Evolutionary conservation across 2,888 invertebrate species (phyloP).

Genomic region (Drosophila seclusa): DNA sequence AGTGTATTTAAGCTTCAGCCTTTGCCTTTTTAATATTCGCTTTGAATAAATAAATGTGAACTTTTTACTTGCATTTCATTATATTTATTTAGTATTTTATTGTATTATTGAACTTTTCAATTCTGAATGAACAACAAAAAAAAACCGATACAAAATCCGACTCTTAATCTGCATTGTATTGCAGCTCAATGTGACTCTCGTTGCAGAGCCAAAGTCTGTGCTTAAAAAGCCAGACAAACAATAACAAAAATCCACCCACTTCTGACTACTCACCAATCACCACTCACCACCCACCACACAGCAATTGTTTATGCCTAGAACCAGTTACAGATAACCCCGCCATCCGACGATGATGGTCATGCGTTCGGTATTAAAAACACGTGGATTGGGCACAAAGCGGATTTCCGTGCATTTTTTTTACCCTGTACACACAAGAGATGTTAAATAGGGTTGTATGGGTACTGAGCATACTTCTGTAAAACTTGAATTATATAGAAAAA

Average conservation of each 20-base stretch:
- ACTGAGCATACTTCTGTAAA: background rate
- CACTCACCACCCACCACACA: background rate
- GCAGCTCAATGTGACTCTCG: slow-evolving; percentile 55
- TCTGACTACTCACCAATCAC: slow-evolving; percentile 23
- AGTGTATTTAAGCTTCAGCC: slow-evolving; percentile 30
- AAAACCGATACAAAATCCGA: slow-evolving; percentile 29
- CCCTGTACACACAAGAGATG: background rate
- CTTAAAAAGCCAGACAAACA: slow-evolving; percentile 69
- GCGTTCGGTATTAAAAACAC: slow-evolving; percentile 61
- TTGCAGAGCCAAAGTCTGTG: slow-evolving; percentile 39
- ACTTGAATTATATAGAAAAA: background rate
- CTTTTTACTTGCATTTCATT: slow-evolving; percentile 40
- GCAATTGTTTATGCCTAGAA: slow-evolving; percentile 20
- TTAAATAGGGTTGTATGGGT: background rate
- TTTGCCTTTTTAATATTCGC: slow-evolving; percentile 26
- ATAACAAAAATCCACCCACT: slow-evolving; percentile 47
- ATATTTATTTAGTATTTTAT: slow-evolving; percentile 56
- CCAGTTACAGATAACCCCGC: slow-evolving; percentile 25
- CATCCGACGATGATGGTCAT: slow-evolving; percentile 38
- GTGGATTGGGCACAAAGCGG: slow-evolving; percentile 75
- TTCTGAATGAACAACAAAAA: slow-evolving; percentile 39
- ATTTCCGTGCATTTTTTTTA: slow-evolving; percentile 65
- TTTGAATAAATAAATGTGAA: slow-evolving; percentile 49
- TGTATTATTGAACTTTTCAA: slow-evolving; percentile 57
- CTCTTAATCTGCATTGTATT: slow-evolving; percentile 72